Base-by-base conservation (phyloP, 2,113 vertebrate species). In the Melanotaenia duboulayi region DNA sequence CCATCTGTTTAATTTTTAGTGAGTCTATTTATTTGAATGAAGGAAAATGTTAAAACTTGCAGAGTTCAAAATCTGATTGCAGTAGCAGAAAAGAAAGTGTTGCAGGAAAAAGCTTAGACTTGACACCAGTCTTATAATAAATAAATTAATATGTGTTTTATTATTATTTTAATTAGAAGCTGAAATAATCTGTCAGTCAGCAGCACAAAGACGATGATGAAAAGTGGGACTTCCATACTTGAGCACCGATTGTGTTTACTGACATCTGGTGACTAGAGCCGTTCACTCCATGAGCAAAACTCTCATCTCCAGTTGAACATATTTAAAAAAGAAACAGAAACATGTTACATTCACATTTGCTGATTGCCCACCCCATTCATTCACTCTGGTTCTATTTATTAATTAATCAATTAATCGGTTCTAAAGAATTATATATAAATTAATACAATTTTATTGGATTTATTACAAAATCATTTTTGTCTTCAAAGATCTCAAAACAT, bases 191-290 rank as follows among this genome's bases (percentile, higher is more conserved):
- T 16, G 14, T 48, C 7, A 48, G 17, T 4, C 44, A 7, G 44
- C 44, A 46, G 12, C 13, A 46, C 14, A n/a, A 17, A 13, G 16
- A n/a, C 19, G 4, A 48, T 6, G 44, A 48, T 5, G 17, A 11
- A 11, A 40, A 40, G n/a, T 10, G 39, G 11, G 39, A 40, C 42
- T 4, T 3, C 42, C 8, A 16, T 44, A 17, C 42, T 40, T 40
- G 39, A 40, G 39, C 9, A 19, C 9, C 14, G 39, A 7, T 25
- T 24, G 42, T 54, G 35, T 65, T 22, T n/a, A 66, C 63, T 19
- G 72, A 74, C 72, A 74, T 42, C 72, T 52, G 55, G 35, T 52
- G 63, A 46, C 23, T 19, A 59, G 12, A 42, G 1, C 71, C 65
- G 14, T 63, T 65, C 35, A 4, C 20, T 11, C 1, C 22, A n/a